These are phyloP conservation scores for Tetheella fluctuosa DNA, from an alignment of 2,888 invertebrate genomes.

Conservation along the genomic window DNA sequence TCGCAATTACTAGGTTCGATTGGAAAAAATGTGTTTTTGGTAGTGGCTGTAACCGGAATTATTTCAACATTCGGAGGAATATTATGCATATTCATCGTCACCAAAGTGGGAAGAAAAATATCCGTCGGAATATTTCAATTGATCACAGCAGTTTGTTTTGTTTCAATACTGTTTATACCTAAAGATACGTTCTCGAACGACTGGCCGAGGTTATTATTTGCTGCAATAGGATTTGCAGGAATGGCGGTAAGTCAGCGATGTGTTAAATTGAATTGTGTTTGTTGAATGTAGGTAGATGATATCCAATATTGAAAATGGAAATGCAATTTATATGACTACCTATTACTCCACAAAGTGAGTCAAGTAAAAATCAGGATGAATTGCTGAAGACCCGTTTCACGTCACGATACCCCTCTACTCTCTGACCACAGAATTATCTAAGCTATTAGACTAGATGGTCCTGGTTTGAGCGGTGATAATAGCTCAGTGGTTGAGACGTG, in stretches of 20 bases:
- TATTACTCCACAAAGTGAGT: no score
- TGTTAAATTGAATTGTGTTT: background rate
- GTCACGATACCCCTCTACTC: no score
- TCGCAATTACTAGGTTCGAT: conserved; percentile 84
- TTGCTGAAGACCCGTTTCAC: no score
- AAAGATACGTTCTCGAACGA: conserved; percentile 68
- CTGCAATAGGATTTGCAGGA: conserved; percentile 86
- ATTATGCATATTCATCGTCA: conserved; percentile 77
- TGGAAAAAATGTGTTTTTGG: conserved; percentile 80
- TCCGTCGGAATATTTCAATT: conserved; percentile 78
- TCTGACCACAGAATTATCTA: no score
- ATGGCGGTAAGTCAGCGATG: conserved; percentile 83
- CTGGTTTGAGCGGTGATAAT: no score
- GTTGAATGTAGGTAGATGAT: background rate
- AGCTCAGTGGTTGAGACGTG: no score
- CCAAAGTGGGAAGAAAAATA: conserved; percentile 76
- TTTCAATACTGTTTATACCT: conserved; percentile 78
- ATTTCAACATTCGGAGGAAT: conserved; percentile 82
- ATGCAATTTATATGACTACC: no score
- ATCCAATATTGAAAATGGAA: no score
- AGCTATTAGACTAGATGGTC: no score
- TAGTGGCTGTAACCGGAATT: conserved; percentile 80
- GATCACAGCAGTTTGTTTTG: conserved; percentile 75
- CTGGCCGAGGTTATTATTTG: conserved; percentile 84
- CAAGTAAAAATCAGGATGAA: no score